These are phyloP conservation scores for Chloropsis hardwickii DNA, from an alignment of 2,113 vertebrate genomes.

Conservation along the genomic window DNA sequence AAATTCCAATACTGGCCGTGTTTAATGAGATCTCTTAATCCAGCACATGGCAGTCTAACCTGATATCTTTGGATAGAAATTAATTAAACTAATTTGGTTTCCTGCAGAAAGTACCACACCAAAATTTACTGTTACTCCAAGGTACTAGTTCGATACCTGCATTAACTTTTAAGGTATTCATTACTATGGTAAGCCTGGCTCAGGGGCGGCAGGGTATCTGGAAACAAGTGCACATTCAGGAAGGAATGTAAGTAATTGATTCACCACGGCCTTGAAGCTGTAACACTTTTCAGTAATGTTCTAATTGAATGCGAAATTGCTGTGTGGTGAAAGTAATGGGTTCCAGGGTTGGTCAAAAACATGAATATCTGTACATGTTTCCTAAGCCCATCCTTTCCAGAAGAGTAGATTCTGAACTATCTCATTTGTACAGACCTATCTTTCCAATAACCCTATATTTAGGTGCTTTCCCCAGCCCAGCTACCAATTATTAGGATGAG, in stretches of 20 bases:
- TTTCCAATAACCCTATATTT: not conserved
- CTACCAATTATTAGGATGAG: not conserved
- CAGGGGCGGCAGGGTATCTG: not conserved
- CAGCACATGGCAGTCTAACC: not conserved
- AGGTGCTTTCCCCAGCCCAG: not conserved
- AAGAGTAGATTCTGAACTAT: not conserved
- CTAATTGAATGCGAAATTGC: not conserved
- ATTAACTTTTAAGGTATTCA: not conserved
- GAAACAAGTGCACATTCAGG: not conserved
- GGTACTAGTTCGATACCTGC: not conserved
- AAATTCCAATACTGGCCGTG: not conserved
- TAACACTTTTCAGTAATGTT: not conserved
- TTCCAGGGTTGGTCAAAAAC: not conserved
- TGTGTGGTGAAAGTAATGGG: not conserved
- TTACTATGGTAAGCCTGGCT: not conserved
- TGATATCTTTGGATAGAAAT: not conserved
- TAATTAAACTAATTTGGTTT: not conserved
- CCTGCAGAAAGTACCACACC: not conserved
- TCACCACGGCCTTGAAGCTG: not conserved
- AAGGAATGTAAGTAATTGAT: not conserved
- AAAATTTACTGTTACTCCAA: not conserved
- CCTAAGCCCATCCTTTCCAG: not conserved
- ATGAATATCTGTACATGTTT: not conserved
- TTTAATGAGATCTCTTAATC: not conserved
- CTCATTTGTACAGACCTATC: not conserved